Evolutionary conservation across 2,113 vertebrate genomes (phyloP).

Genomic region (Vulpes vulpes): DNA sequence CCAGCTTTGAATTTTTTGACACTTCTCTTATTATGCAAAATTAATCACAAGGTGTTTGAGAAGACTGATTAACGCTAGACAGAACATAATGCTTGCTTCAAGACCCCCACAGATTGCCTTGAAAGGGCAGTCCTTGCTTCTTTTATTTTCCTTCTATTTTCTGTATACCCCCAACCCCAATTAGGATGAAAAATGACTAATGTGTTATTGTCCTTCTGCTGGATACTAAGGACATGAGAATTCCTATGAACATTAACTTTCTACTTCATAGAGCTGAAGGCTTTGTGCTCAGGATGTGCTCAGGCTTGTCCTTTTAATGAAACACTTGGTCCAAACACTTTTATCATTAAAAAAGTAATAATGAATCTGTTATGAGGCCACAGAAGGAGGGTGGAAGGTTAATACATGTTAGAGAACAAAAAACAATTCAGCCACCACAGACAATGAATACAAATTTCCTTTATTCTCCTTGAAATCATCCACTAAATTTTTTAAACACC

Average conservation of each 20-base stretch:
- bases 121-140: neutral
- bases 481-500: neutral
- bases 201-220: slow-evolving; percentile 56
- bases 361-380: slow-evolving; percentile 35
- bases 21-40: slow-evolving; percentile 63
- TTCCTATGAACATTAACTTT: slow-evolving; percentile 56
- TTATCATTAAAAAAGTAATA: slow-evolving; percentile 76
- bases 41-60: slow-evolving; percentile 58
- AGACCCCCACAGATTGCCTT: neutral
- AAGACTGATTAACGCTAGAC: slow-evolving; percentile 37
- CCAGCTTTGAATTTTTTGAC: neutral
- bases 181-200: slow-evolving; percentile 47
- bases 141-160: slow-evolving; percentile 36
- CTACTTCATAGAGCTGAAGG: slow-evolving; percentile 51
- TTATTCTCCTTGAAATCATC: slow-evolving; percentile 58
- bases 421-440: slow-evolving; percentile 49
- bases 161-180: neutral
- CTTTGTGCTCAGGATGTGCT: slow-evolving; percentile 43
- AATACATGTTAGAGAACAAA: slow-evolving; percentile 59
- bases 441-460: slow-evolving; percentile 64
- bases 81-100: neutral
- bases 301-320: slow-evolving; percentile 79
- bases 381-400: slow-evolving; percentile 59
- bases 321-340: slow-evolving; percentile 71
- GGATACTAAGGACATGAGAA: slow-evolving; percentile 60